Conservation (phyloP, 2,113 vertebrate species). For the Thalassoma bifasciatum region DNA sequence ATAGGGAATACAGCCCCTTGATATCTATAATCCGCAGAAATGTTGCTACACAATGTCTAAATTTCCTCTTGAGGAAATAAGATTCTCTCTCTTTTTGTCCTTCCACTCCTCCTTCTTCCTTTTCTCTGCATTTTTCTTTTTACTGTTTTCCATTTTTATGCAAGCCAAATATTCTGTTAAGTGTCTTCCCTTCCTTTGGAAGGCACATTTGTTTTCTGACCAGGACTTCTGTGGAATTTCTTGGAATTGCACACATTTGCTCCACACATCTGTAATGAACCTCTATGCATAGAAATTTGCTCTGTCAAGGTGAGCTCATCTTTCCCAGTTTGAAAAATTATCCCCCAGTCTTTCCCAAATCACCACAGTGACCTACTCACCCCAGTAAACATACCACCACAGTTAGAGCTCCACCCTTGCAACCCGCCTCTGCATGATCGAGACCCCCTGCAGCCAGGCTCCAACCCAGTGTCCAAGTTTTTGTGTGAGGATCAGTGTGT, state of each 20-base stretch:
- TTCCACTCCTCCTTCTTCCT: not conserved
- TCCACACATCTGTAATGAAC: constrained; percentile 36
- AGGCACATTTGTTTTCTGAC: constrained; percentile 48
- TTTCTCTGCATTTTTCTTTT: constrained; percentile 32
- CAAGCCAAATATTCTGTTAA: constrained; percentile 51
- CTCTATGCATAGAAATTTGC: constrained; percentile 61
- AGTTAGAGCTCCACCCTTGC: constrained; percentile 8
- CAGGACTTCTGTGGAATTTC: constrained; percentile 52
- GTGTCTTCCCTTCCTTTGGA: constrained; percentile 3
- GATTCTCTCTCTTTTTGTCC: constrained; percentile 21
- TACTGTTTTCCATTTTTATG: constrained; percentile 53
- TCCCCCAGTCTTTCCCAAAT: constrained; percentile 32
- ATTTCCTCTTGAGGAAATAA: constrained; percentile 71
- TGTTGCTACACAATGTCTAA: constrained; percentile 72
- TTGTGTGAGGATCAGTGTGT: constrained; percentile 34
- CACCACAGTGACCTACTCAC: constrained; percentile 25
- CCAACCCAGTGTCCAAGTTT: constrained; percentile 31
- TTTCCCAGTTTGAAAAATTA: constrained; percentile 44
- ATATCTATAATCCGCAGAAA: constrained; percentile 79
- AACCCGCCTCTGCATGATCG: not conserved
- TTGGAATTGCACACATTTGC: too few relatives aligned
- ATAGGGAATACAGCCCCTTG: constrained; percentile 68
- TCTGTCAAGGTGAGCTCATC: constrained; percentile 30
- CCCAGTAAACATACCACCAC: constrained; percentile 38
- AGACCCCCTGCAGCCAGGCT: constrained; percentile 31